Base-by-base conservation (phyloP, 2,888 invertebrate species). In the Capitulum mitella region DNA sequence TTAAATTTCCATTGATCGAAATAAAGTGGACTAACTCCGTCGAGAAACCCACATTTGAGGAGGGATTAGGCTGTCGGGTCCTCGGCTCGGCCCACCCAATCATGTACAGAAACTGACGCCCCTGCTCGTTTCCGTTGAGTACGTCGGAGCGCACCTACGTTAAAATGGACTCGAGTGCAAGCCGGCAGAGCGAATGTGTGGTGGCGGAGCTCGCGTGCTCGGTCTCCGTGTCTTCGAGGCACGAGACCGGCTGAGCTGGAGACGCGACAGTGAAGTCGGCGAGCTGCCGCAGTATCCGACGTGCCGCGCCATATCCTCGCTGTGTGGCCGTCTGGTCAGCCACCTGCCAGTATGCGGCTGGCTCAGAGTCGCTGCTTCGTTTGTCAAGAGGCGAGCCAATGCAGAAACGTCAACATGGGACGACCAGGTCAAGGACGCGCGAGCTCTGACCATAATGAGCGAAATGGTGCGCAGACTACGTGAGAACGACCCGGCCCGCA, bases 401-500 rank as follows among this genome's bases (percentile, higher is more conserved):
- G 58, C 29, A 10, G 58, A 29, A 29, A 58, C 58, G n/a, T n/a
- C 58, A 29, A 29, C 58, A 29, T 58, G 58, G 58, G 58, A 58
- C n/a, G 58, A 58, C 40, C 40, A 76, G 26, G 40, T 76, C 29
- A 58, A 37, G 12, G 58, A 78, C 29, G 32, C 51, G 19, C n/a
- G 16, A 14, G 26, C 74, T 37, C 26, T n/a, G 19, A 26, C n/a
- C 5, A 74, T 78, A 74, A 34, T 78, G 34, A 12, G 37, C 32
- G 70, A 78, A 51, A 76, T 43, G 29, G 76, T 76, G 29, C 19
- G 61, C 19, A n/a, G 76, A 46, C 76, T 78, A 22, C 43, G 77
- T n/a, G 26, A 46, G 40, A 46, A 64, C 14, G 79, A 79, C 40
- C 61, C 79, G 26, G 79, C 79, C 29, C 46, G 64, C 29, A 64